Base-by-base conservation (phyloP, 2,888 invertebrate genomes). In the Himalopsyche japonica region DNA sequence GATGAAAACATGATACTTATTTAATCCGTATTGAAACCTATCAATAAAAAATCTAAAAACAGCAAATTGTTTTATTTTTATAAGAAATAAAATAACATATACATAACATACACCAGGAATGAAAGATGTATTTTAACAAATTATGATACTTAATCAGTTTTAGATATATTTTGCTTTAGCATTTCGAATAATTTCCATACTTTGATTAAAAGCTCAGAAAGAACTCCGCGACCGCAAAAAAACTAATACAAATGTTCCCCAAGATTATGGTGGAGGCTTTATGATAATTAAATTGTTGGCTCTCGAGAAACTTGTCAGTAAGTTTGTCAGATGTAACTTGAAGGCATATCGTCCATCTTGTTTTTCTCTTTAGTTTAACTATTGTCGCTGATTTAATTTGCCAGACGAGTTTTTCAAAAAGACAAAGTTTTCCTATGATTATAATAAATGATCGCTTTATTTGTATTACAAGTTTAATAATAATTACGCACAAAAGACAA, bases 261-360 rank as follows among this genome's bases (percentile, higher is more conserved):
- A n/a, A 81, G 81, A 81, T 81, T 76, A 76, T 76, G 80, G 15
- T 30, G 43, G 27, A 27, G 81, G 81, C 70, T 81, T 81, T 81
- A 81, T 81, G 76, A 81, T 81, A 81, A 81, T 81, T 81, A 81
- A 81, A 81, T 81, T 81, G 81, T 20, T 20, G 57, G 20, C 57
- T 57, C 57, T 57, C 57, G 57, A 10, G 57, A 57, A 57, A 57
- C 57, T 57, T 57, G 57, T 57, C 57, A 57, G 57, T 57, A 57
- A 57, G 57, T 57, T 57, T 20, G 57, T 57, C 20, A 57, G 57
- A 57, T 57, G n/a, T 57, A 20, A 20, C 57, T 57, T 57, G 57
- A 57, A 57, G 57, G 57, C 57, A 57, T 8, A 57, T 57, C 57
- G 57, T 57, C 57, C 57, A 57, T 57, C 57, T 57, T 57, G 57